Evolutionary conservation across 2,888 invertebrate species (phyloP), one percentile per base, ranked within the genome.

Genomic region (Iphiclides podalirius): DNA sequence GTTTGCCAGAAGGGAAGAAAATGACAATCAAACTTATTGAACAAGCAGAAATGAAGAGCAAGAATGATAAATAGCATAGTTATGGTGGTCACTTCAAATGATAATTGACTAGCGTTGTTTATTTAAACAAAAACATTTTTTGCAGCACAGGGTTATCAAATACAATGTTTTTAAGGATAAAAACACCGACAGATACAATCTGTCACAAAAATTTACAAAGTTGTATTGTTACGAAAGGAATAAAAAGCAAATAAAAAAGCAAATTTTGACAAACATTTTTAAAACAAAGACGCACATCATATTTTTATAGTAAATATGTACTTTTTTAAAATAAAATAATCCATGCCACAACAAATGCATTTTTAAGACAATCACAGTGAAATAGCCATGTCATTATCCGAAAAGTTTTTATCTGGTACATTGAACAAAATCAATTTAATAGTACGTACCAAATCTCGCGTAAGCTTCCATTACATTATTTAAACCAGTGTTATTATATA

Each of bases 1-100:
- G 81, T 66, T 79, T 79, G 86, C 87, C 85, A 75, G 86, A 86
- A 86, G 86, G 84, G 84, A 88, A 87, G 84, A 88, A 86, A 87
- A 86, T 75, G 73, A 85, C 79, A 75, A 77, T 86, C 77, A 86
- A 86, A 64, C 66, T 69, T 75, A 67, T 73, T 67, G 68, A 78
- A 77, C 70, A 85, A 85, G 84, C 84, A 62, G 66, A 72, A 68
- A 74, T 62, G 60, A 66, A 67, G 64, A 72, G 79, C 72, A 63
- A 64, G 40, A n/a, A n/a, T n/a, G n/a, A 23, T 40, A 45, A 12
- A 45, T 14, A 42, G 47, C 13, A 20, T 31, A 39, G 11, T 17
- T 37, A 28, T 16, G 40, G 16, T 44, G 35, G 31, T 35, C 12
- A 15, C n/a, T 33, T 35, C 7, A 39, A 40, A 35, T 28, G 16